Evolutionary conservation across 2,888 invertebrate species (phyloP).

Genomic region (Rhaphigaster nebulosa): DNA sequence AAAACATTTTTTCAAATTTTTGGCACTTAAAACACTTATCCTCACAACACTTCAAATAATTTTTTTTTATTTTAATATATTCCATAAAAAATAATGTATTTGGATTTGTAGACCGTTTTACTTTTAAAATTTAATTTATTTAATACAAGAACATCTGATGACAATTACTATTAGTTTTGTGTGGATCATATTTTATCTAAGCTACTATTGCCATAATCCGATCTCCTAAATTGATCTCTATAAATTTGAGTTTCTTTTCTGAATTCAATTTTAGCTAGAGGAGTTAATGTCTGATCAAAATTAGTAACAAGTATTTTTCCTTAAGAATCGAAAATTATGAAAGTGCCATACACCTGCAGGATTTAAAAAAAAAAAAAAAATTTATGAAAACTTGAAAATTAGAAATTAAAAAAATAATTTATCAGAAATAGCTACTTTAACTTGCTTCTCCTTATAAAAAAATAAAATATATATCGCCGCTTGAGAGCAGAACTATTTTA

Average conservation of each 20-base stretch:
- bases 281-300: not conserved
- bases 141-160: constrained; percentile 35
- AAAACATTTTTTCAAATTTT: no score
- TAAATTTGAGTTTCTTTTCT: not conserved
- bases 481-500: no score
- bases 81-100: not conserved
- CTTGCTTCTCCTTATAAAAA: no score
- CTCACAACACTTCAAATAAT: no score
- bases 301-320: not conserved
- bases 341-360: not conserved
- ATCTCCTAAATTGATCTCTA: not conserved
- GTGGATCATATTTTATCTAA: not conserved
- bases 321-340: not conserved
- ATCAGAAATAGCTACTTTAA: no score
- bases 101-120: not conserved
- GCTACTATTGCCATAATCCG: not conserved
- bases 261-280: not conserved
- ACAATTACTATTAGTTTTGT: not conserved
- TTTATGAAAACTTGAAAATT: not conserved
- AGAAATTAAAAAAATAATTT: not conserved
- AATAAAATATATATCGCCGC: no score
- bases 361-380: not conserved
- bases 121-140: not conserved
- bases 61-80: no score
- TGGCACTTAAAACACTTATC: no score